A percentile compares a stretch with the other conserved stretches of the same genome.
These are phyloP conservation scores for Glaucopsyche alexis DNA, from an alignment of 2,888 invertebrate species.

Conservation along the genomic window DNA sequence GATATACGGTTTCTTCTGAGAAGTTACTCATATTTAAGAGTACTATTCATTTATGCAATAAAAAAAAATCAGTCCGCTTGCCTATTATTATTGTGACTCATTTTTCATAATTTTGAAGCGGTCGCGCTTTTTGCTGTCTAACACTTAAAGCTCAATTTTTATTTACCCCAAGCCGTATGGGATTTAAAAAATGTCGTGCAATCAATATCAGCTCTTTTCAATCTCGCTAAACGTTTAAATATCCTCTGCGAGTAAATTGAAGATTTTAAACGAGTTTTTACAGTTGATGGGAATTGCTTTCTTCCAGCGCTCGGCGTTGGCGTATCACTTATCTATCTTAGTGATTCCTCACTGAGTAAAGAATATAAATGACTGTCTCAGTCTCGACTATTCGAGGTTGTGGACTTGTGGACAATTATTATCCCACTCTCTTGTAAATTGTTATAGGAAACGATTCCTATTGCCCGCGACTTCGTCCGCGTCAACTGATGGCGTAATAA, in stretches of 20 bases:
- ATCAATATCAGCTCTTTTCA: constrained; percentile 20
- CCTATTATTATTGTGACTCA: no score
- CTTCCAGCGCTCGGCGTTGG: constrained; percentile 35
- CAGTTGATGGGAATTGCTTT: constrained; percentile 43
- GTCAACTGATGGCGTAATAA: no score
- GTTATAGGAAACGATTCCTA: no score
- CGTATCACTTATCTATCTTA: constrained; percentile 37
- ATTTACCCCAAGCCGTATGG: constrained; percentile 7
- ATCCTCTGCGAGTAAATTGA: constrained; percentile 44
- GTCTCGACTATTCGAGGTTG: not conserved
- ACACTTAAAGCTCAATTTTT: not conserved
- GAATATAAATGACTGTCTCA: constrained; percentile 36
- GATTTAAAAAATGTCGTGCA: not conserved
- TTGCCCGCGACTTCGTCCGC: no score
- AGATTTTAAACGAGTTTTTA: constrained; percentile 43
- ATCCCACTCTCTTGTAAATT: not conserved
- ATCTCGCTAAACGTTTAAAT: constrained; percentile 43
- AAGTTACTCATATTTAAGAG: no score
- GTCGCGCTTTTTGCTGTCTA: no score
- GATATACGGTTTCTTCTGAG: no score
- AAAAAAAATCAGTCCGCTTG: no score
- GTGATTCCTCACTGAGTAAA: constrained; percentile 35
- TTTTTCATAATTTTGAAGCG: no score
- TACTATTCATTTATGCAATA: no score
- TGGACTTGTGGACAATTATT: not conserved